Conservation (phyloP, 1,140 invertebrate species). For the Drosophila miranda region DNA sequence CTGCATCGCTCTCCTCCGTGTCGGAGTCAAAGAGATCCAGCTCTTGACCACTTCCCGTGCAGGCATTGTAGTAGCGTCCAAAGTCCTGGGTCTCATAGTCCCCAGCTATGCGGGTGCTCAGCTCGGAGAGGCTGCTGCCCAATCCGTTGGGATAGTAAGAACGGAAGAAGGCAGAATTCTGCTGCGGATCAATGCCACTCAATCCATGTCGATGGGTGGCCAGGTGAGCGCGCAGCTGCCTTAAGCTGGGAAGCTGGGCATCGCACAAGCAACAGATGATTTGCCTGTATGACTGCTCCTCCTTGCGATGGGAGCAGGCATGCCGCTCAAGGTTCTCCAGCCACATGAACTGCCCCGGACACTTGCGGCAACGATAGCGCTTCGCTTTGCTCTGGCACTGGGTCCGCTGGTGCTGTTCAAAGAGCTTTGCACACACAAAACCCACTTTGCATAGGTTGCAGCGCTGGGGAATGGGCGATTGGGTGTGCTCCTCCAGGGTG, state of each 20-base stretch:
- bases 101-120: constrained; percentile 40
- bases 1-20: constrained; percentile 30
- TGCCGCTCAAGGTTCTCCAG: constrained; percentile 62
- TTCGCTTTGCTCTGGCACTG: constrained; percentile 60
- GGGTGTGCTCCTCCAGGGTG: constrained; percentile 56
- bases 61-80: constrained; percentile 64
- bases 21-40: constrained; percentile 69
- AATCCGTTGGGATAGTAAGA: constrained; percentile 47
- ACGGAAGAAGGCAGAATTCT: constrained; percentile 43
- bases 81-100: constrained; percentile 64
- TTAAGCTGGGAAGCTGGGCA: constrained; percentile 32
- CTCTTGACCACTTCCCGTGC: constrained; percentile 60
- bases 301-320: constrained; percentile 36
- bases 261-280: constrained; percentile 59
- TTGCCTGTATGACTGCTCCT: constrained; percentile 7
- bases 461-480: constrained; percentile 23
- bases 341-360: constrained; percentile 77
- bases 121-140: constrained; percentile 30
- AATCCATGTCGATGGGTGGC: constrained; percentile 46
- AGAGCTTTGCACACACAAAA: constrained; percentile 57
- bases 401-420: constrained; percentile 49
- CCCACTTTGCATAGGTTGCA: constrained; percentile 64
- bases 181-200: constrained; percentile 40
- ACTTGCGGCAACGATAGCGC: constrained; percentile 52
- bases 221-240: constrained; percentile 50